phyloP scores from a whole-genome alignment of 2,888 invertebrate species.

The Auanema sp. region DNA sequence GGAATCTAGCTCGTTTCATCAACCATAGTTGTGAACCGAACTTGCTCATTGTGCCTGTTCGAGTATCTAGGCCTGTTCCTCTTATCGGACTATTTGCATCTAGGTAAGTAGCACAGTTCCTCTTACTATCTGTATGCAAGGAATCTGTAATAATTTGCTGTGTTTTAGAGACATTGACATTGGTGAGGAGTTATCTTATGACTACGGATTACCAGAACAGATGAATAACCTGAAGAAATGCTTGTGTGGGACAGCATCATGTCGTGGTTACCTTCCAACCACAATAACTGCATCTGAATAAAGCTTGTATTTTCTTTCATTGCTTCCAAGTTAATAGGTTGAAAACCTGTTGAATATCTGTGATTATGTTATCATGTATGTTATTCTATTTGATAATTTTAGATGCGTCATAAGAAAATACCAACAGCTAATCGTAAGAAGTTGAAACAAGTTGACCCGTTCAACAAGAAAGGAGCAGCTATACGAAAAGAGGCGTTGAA shows the following conservation, averaged over 20 bases:
- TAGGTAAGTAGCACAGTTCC: slow-evolving; percentile 14
- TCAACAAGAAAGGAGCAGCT: slow-evolving; percentile 36
- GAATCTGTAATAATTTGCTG: not conserved
- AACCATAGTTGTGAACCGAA: slow-evolving; percentile 61
- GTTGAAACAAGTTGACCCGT: slow-evolving; percentile 48
- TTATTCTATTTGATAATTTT: not conserved
- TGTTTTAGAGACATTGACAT: slow-evolving; percentile 26
- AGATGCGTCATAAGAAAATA: slow-evolving; percentile 32
- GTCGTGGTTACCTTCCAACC: not conserved
- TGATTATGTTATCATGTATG: not conserved
- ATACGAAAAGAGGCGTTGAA: slow-evolving; percentile 19
- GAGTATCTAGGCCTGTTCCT: slow-evolving; percentile 44
- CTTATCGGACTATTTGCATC: slow-evolving; percentile 46
- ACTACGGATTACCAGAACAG: no score
- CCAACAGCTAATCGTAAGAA: slow-evolving; percentile 50
- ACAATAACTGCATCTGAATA: not conserved
- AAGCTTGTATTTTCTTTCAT: no score
- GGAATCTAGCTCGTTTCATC: slow-evolving; percentile 54
- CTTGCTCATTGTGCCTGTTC: slow-evolving; percentile 40
- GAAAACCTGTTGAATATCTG: not conserved
- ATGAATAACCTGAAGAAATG: no score
- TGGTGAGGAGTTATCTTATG: slow-evolving; percentile 53
- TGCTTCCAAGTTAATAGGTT: not conserved
- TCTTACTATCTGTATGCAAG: not conserved
- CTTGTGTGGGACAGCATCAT: no score